Base-by-base conservation (phyloP, 1,140 invertebrate genomes). In the Aporrectodea caliginosa region DNA sequence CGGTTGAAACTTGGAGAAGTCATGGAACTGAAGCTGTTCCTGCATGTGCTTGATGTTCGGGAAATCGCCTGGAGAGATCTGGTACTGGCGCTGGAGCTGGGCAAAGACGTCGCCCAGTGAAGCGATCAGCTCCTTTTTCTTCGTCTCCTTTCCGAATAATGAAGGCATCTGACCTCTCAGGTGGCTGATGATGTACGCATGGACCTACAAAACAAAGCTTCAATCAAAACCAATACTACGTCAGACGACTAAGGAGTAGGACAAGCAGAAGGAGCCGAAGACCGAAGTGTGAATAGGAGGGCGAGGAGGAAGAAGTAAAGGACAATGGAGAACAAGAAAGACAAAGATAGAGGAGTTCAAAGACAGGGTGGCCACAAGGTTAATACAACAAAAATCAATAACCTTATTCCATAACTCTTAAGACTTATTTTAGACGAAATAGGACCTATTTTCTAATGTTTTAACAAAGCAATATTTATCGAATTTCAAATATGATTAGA, bases 41-140 rank as follows among this genome's bases (percentile, higher is more conserved):
- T 98, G 95, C 96, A 99, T 98, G 88, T 95, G 95, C 85, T 96
- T 94, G 0, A 98, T 90, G 85, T 98, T 94, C 0, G 96, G 96
- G 88, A 98, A 98, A 88, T 98, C 96, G 16, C 96, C 96, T 0
- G 94, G 93, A 0, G 96, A 97, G 82, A 98, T 98, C 83, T 96
- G 95, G 72, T 88, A 82, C 2, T 76, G 33, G 16, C 69, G 6
- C 80, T 90, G 94, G 80, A 98, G 92, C 84, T 92, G 91, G 84
- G 94, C 93, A 86, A 96, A 98, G 69, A 95, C 93, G 82, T 93
- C 91, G 1, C 93, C 93, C 75, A 99, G 90, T 87, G 95, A 95
- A 89, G 97, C 96, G 73, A 99, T 99, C 33, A 99, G 89, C 78
- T 98, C 97, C 86, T 98, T 98, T 90, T 99, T 98, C 88, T 98